Evolutionary conservation across 2,113 vertebrate species (phyloP), one percentile per base, ranked within the genome.

Genomic region (Elanoides forficatus): DNA sequence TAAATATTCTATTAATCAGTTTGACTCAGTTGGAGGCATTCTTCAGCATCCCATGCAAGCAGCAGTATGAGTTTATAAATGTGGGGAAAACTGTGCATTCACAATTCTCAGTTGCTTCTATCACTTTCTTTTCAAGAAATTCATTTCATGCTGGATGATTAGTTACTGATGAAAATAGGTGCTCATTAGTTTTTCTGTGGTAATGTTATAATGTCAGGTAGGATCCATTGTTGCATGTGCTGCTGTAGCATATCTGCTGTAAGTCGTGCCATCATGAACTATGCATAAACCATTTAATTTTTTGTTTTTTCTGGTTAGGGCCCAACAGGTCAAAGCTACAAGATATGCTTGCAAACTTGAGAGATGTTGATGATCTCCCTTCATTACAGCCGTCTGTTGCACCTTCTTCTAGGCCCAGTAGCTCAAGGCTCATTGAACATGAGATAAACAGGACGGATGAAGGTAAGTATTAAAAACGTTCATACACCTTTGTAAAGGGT

Each of bases 311-410:
- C 96, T 89, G 96, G 93, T 96, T 97, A 99, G 99, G 99, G 95
- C 99, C 99, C 94, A 99, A 99, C 98, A 98, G 99, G 96, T 99
- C 99, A 95, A 99, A 99, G 97, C 99, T 99, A 65, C 99, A 99
- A 98, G 99, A 99, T 97, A 99, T 99, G 99, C 97, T 99, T 98
- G 99, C 99, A 96, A 99, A 99, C 96, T 98, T 99, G 96, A 98
- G 99, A 97, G 99, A 99, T 76, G 98, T 98, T 36, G 99, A 99
- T 98, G 99, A 99, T 92, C 96, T 99, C 90, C 98, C 99, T 93
- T 99, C 99, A 88, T 98, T 99, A 96, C 99, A 99, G 96, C 99
- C 99, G n/a, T 99, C 99, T 52, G 98, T 99, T 88, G 95, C 98
- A 27, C 98, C 99, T 10, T 98, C 99, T 65, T 98, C 99, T 86